Evolutionary conservation across 2,797 vertebrate genomes (phyloP).

Genomic region (Acrocephalus scirpaceus): DNA sequence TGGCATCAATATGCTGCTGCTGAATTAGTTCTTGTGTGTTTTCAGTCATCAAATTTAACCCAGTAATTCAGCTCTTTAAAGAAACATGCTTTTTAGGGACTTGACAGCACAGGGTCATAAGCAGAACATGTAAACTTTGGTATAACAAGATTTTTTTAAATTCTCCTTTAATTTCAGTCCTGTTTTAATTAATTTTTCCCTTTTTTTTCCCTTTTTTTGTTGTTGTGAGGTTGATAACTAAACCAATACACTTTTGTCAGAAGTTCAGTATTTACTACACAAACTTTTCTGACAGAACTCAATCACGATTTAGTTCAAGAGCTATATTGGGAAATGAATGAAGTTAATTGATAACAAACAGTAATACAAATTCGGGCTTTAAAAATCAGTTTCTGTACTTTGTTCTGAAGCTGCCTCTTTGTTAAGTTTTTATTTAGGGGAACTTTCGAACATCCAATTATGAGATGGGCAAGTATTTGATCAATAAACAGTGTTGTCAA

Average conservation of each 20-base stretch:
- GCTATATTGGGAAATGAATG: background rate
- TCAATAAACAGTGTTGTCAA: constrained; percentile 48
- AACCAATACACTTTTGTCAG: background rate
- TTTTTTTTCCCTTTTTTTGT: background rate
- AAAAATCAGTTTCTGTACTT: constrained; percentile 57
- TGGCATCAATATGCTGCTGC: constrained; percentile 54
- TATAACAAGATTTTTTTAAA: background rate
- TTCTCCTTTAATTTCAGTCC: background rate
- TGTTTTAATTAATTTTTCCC: background rate
- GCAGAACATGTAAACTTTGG: constrained; percentile 36
- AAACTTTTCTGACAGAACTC: background rate
- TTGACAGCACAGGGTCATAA: constrained; percentile 42
- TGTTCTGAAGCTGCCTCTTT: constrained; percentile 26
- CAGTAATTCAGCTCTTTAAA: constrained; percentile 1
- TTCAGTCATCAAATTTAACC: constrained; percentile 20
- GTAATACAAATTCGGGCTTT: background rate
- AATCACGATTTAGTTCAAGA: background rate
- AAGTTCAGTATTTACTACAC: background rate
- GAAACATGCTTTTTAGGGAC: constrained; percentile 11
- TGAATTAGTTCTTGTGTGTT: constrained; percentile 43
- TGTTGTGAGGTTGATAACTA: background rate
- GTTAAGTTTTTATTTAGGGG: constrained; percentile 9
- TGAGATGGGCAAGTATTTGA: constrained; percentile 20
- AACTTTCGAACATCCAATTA: background rate
- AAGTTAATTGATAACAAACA: background rate